Evolutionary conservation across 2,797 vertebrate species (phyloP).

Genomic region (Vipera latastei): DNA sequence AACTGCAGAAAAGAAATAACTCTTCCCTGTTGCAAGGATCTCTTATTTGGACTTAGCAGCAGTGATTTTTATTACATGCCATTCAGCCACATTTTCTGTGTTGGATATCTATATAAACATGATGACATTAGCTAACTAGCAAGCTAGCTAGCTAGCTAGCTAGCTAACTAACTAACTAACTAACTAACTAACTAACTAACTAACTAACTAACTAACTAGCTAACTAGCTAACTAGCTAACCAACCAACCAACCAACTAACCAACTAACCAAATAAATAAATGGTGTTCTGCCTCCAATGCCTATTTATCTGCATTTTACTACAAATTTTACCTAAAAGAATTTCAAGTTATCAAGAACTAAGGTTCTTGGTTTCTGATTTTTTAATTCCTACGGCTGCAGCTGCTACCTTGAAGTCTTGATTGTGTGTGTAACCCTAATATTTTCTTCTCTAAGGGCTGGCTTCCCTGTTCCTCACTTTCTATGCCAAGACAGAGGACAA

Average conservation of each 20-base stretch:
- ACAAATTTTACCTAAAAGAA: neutral
- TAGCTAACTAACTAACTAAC: too few species aligned
- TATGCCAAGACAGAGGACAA: neutral
- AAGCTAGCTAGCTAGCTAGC: neutral
- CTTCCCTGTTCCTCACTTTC: neutral
- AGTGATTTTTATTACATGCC: neutral
- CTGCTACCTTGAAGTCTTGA: neutral
- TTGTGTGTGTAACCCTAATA: neutral
- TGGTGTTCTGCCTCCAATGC: neutral
- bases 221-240: too few species aligned
- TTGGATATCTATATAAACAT: neutral
- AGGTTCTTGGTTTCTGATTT: neutral
- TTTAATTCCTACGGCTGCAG: neutral
- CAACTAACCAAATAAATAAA: neutral
- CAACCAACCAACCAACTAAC: neutral
- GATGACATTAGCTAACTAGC: neutral
- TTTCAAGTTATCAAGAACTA: neutral
- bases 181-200: rapidly evolving
- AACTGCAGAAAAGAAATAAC: neutral
- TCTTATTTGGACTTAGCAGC: neutral
- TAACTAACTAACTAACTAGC: neutral
- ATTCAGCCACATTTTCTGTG: neutral
- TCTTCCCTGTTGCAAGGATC: neutral
- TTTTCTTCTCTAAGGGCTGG: neutral
- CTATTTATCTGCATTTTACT: neutral